Evolutionary conservation across 2,888 invertebrate species (phyloP).

Genomic region (Drosophila parthenogenetica): DNA sequence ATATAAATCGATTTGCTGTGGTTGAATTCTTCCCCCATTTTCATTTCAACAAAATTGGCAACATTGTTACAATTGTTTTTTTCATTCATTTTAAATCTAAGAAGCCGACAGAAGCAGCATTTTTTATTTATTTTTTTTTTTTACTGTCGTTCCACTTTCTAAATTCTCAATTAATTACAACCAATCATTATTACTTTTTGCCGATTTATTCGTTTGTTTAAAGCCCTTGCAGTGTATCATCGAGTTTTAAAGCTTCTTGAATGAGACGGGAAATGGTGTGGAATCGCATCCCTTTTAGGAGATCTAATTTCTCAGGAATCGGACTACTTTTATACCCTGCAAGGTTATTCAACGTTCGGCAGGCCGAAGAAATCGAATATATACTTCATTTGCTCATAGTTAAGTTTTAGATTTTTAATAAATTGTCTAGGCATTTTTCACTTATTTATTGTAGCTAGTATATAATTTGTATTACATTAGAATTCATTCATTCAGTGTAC

Average conservation of each 20-base stretch:
- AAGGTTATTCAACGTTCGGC: slow-evolving; percentile 38
- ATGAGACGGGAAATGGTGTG: neutral
- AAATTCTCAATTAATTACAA: slow-evolving; percentile 66
- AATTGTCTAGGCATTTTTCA: slow-evolving; percentile 71
- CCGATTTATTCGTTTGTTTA: slow-evolving; percentile 17
- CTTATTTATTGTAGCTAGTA: slow-evolving; percentile 68
- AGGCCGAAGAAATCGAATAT: slow-evolving; percentile 24
- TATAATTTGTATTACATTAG: slow-evolving; percentile 60
- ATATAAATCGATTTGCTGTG: slow-evolving; percentile 45
- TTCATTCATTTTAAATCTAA: slow-evolving; percentile 19
- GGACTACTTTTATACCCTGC: slow-evolving; percentile 31
- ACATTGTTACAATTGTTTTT: slow-evolving; percentile 59
- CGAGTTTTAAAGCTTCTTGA: slow-evolving; percentile 11
- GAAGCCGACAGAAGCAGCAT: slow-evolving; percentile 21
- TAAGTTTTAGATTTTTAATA: slow-evolving; percentile 49
- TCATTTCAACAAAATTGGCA: slow-evolving; percentile 70
- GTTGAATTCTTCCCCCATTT: slow-evolving; percentile 24
- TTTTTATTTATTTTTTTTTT: slow-evolving; percentile 13
- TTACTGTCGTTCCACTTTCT: slow-evolving; percentile 33
- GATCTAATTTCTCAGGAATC: slow-evolving; percentile 9
- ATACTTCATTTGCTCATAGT: slow-evolving; percentile 21
- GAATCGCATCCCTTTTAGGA: neutral
- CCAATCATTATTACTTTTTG: slow-evolving; percentile 59
- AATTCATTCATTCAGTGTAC: slow-evolving; percentile 53
- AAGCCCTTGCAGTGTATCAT: slow-evolving; percentile 27